These are phyloP conservation scores for Capromys pilorides DNA, from an alignment of 2,797 vertebrate genomes.

Conservation along the genomic window DNA sequence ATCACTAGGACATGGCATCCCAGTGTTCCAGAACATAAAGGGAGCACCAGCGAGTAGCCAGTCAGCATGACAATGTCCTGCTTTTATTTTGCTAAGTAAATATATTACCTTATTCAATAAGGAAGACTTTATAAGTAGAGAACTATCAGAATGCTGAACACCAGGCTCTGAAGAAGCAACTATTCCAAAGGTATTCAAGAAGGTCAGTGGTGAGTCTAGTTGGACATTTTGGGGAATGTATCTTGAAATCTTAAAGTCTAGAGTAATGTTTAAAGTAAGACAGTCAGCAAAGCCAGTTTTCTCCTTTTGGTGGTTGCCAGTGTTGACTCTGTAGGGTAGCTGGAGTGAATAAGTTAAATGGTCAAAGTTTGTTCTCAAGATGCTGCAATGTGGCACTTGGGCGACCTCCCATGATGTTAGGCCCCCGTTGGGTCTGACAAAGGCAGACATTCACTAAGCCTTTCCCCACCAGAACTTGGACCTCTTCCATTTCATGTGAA, in stretches of 20 bases:
- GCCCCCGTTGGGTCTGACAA: constrained; percentile 88
- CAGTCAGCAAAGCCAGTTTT: constrained; percentile 62
- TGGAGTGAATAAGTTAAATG: constrained; percentile 77
- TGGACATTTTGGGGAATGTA: neutral
- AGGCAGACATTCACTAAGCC: constrained; percentile 92
- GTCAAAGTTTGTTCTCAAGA: constrained; percentile 80
- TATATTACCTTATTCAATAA: neutral
- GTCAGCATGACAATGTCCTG: neutral
- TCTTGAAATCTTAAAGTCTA: constrained; percentile 70
- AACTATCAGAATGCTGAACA: constrained; percentile 8
- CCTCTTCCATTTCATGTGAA: constrained; percentile 92
- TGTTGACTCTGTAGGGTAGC: constrained; percentile 77
- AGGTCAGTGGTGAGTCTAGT: constrained; percentile 48
- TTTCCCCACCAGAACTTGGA: constrained; percentile 93
- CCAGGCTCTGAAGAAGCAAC: constrained; percentile 16
- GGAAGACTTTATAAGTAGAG: neutral
- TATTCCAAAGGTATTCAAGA: constrained; percentile 60
- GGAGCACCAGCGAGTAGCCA: neutral
- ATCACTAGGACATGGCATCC: neutral
- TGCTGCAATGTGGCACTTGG: constrained; percentile 76
- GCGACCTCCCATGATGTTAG: constrained; percentile 86
- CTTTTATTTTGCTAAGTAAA: neutral
- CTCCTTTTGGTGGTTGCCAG: constrained; percentile 51
- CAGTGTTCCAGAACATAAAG: neutral
- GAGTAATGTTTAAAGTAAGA: constrained; percentile 35